These are phyloP conservation scores for Pedionomus torquatus DNA, from an alignment of 2,113 vertebrate species.

Conservation along the genomic window DNA sequence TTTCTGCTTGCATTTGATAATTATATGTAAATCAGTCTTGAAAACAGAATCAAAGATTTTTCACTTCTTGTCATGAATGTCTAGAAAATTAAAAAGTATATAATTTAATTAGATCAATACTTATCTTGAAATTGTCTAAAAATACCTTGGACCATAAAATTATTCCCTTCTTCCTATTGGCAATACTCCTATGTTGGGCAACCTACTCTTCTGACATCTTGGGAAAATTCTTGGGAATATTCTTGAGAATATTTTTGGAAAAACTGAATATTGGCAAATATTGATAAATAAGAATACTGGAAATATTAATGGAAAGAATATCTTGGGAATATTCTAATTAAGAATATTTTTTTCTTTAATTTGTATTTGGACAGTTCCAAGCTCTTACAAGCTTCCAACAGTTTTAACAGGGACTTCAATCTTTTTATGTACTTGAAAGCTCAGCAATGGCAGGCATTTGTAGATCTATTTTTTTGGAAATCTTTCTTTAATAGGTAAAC, in stretches of 20 bases:
- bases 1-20: background rate
- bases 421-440: background rate
- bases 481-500: background rate
- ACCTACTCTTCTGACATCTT: background rate
- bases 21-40: background rate
- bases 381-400: background rate
- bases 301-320: background rate
- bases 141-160: background rate
- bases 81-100: background rate
- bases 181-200: background rate
- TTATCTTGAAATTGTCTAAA: background rate
- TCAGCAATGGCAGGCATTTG: background rate
- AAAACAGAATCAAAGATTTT: too few relatives aligned
- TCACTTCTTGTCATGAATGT: background rate
- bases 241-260: background rate
- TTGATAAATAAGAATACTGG: background rate
- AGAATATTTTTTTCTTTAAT: background rate
- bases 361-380: background rate
- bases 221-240: background rate
- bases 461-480: background rate
- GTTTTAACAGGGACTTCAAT: background rate
- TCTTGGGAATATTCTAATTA: background rate
- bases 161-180: background rate
- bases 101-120: background rate
- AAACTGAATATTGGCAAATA: background rate